A percentile compares a stretch with the other conserved stretches of the same genome.
Conservation (phyloP, 2,888 invertebrate genomes). For the Oscheius sp. region DNA sequence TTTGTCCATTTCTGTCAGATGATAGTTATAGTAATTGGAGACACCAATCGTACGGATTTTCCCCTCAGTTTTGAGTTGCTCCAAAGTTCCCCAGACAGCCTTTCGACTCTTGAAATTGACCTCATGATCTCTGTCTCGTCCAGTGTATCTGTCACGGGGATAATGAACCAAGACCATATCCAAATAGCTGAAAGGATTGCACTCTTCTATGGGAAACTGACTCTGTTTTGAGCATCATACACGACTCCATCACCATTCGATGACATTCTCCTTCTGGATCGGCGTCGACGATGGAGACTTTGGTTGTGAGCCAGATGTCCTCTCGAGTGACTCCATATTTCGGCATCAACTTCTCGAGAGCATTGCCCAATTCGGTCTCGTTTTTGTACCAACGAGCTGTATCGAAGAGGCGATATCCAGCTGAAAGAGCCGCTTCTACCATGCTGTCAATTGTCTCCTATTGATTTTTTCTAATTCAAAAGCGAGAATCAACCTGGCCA, state of each 20-base stretch:
- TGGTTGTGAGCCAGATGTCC: constrained; percentile 84
- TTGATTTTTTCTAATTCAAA: too few relatives aligned
- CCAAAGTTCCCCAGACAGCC: constrained; percentile 79
- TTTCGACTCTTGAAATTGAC: constrained; percentile 71
- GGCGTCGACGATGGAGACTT: constrained; percentile 75
- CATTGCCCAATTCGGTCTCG: constrained; percentile 78
- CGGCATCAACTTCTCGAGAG: constrained; percentile 76
- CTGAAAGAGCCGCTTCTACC: constrained; percentile 47
- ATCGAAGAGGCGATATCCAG: constrained; percentile 80
- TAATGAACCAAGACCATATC: constrained; percentile 78
- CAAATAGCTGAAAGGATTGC: constrained; percentile 75
- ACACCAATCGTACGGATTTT: constrained; percentile 80
- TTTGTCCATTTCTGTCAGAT: constrained; percentile 77
- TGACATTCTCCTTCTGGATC: constrained; percentile 32
- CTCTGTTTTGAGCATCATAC: too few relatives aligned
- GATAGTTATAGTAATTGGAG: constrained; percentile 80
- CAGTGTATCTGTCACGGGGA: constrained; percentile 2
- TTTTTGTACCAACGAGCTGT: constrained; percentile 82
- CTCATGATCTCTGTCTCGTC: background rate
- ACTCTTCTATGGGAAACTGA: background rate
- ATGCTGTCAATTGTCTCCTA: too few relatives aligned
- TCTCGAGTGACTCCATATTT: constrained; percentile 78
- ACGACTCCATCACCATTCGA: too few relatives aligned
- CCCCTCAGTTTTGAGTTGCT: constrained; percentile 74
- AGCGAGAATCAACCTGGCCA: too few relatives aligned